phyloP scores from a whole-genome alignment of 2,888 invertebrate species.

The Drosophila gaucha region DNA sequence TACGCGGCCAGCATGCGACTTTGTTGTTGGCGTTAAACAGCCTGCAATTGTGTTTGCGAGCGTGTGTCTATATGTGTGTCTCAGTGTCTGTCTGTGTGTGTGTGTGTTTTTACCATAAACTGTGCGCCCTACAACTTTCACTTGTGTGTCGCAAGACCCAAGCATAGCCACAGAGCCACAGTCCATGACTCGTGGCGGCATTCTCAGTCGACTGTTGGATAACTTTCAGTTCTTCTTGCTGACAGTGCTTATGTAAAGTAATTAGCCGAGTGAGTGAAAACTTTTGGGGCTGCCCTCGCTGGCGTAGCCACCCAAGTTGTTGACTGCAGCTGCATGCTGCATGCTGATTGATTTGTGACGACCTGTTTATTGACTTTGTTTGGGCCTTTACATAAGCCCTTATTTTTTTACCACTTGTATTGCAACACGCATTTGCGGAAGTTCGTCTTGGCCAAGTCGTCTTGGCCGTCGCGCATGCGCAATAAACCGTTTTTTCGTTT shows the following conservation, averaged over 20 bases:
- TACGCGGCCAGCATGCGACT: constrained; percentile 66
- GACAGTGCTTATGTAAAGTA: constrained; percentile 25
- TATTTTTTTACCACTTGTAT: constrained; percentile 30
- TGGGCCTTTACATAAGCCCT: constrained; percentile 63
- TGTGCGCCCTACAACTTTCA: constrained; percentile 72
- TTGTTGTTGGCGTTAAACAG: constrained; percentile 29
- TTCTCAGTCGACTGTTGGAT: constrained; percentile 29
- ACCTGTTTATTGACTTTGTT: constrained; percentile 59
- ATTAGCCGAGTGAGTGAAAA: constrained; percentile 1
- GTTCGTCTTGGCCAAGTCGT: constrained; percentile 50
- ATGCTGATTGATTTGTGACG: constrained; percentile 68
- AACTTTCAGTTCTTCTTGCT: constrained; percentile 34
- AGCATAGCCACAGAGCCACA: constrained; percentile 11
- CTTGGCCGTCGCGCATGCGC: constrained; percentile 59
- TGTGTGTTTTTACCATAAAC: constrained; percentile 50
- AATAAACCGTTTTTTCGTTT: constrained; percentile 65
- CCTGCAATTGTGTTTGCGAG: constrained; percentile 55
- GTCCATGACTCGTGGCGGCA: constrained; percentile 14
- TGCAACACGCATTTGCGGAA: constrained; percentile 73
- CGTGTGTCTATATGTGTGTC: not conserved
- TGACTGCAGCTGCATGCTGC: constrained; percentile 59
- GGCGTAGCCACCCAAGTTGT: constrained; percentile 42
- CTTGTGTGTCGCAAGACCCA: constrained; percentile 50
- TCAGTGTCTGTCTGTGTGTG: constrained; percentile 32
- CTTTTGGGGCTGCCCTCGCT: constrained; percentile 17